These are phyloP conservation scores for Apteryx owenii DNA, from an alignment of 2,113 vertebrate genomes.

Conservation along the genomic window DNA sequence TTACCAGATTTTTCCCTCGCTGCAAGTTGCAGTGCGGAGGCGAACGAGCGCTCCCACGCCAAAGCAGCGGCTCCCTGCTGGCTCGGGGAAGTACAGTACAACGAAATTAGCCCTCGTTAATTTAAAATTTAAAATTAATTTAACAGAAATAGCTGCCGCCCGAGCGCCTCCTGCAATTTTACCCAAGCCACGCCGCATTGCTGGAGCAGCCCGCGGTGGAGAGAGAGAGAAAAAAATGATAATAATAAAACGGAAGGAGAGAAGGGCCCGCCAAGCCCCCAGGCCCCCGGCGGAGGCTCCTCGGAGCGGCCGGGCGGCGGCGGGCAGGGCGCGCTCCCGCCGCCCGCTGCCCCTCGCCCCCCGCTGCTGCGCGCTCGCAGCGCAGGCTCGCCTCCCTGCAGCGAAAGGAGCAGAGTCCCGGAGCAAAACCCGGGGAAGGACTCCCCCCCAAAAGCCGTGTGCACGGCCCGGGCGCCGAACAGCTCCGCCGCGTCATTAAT, in stretches of 20 bases:
- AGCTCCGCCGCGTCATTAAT: slow-evolving; percentile 2
- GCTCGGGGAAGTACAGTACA: background rate
- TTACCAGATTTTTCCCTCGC: background rate
- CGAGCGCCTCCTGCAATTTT: background rate
- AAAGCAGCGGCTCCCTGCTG: slow-evolving; percentile 29
- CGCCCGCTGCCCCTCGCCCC: no score
- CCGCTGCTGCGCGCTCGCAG: background rate
- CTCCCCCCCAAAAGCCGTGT: background rate
- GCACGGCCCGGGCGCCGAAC: background rate
- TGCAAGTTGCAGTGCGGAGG: background rate
- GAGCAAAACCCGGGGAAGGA: background rate
- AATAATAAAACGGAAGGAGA: no score
- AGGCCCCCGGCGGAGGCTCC: background rate
- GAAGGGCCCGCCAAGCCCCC: no score
- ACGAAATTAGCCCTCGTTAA: background rate
- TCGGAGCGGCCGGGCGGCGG: background rate
- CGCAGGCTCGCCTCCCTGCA: background rate
- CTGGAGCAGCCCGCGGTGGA: background rate
- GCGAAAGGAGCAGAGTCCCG: background rate
- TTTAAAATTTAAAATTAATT: background rate
- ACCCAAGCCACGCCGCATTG: background rate
- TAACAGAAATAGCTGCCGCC: background rate
- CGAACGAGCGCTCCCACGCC: slow-evolving; percentile 13
- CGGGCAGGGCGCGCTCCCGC: no score
- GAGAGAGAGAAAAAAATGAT: background rate